These are phyloP conservation scores for Pelobates cultripes DNA, from an alignment of 2,797 vertebrate species.

Conservation along the genomic window DNA sequence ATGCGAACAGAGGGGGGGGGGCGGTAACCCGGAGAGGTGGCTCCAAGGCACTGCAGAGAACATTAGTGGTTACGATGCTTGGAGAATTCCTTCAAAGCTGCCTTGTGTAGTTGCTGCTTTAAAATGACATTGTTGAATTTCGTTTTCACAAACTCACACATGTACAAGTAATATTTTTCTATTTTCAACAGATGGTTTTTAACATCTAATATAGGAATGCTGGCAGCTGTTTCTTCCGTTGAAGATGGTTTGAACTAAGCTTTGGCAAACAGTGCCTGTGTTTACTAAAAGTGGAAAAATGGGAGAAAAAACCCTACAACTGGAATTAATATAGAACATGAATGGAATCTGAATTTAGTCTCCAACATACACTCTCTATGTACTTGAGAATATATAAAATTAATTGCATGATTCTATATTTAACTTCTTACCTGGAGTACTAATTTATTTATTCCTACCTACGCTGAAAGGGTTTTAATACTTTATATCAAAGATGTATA, in stretches of 20 bases:
- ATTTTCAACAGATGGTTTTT: constrained; percentile 17
- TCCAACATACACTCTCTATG: too few relatives aligned
- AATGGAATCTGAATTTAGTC: not conserved
- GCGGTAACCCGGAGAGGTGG: too few relatives aligned
- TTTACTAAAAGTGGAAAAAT: constrained; percentile 22
- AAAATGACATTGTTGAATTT: not conserved
- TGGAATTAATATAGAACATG: not conserved
- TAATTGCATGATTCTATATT: too few relatives aligned
- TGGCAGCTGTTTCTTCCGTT: constrained; percentile 26
- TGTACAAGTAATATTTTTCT: not conserved
- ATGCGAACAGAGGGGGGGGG: too few relatives aligned
- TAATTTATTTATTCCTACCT: too few relatives aligned
- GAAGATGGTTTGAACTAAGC: constrained; percentile 5
- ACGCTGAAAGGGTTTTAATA: too few relatives aligned
- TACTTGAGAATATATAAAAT: too few relatives aligned
- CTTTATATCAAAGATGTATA: too few relatives aligned
- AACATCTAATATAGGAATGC: not conserved
- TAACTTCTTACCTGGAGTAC: too few relatives aligned
- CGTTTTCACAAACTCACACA: not conserved
- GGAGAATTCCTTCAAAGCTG: too few relatives aligned
- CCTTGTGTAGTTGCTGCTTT: not conserved
- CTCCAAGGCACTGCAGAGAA: too few relatives aligned
- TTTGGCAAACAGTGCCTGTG: constrained; percentile 26
- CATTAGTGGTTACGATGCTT: too few relatives aligned
- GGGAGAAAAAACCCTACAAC: not conserved